A percentile compares a stretch with the other conserved stretches of the same genome.
phyloP scores from a whole-genome alignment of 2,113 vertebrate species.

The Proterorhinus semilunaris region DNA sequence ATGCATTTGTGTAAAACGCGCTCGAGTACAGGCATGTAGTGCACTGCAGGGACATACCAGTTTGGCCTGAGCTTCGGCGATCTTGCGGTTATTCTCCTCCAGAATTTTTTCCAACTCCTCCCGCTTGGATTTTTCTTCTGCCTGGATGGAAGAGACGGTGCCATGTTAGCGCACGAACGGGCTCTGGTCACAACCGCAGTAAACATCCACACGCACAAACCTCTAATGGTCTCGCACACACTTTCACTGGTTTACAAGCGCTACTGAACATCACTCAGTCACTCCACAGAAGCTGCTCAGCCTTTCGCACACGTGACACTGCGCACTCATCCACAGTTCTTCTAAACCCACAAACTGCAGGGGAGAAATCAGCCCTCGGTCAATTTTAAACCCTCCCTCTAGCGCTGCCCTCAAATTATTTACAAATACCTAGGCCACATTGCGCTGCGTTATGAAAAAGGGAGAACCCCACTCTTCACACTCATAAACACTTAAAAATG shows the following conservation, averaged over 20 bases:
- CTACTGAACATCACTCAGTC: background rate
- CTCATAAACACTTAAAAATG: constrained; percentile 61
- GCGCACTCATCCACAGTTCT: constrained; percentile 40
- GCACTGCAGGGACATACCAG: constrained; percentile 80
- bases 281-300: constrained; percentile 45
- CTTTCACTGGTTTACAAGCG: constrained; percentile 5
- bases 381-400: constrained; percentile 33
- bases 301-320: constrained; percentile 44
- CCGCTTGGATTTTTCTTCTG: constrained; percentile 98
- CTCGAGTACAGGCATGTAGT: background rate
- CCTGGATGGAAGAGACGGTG: constrained; percentile 93
- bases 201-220: constrained; percentile 21
- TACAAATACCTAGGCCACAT: constrained; percentile 47
- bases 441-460: constrained; percentile 22
- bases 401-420: constrained; percentile 33
- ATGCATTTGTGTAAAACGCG: background rate
- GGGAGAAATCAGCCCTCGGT: constrained; percentile 19
- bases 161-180: constrained; percentile 84
- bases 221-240: constrained; percentile 28
- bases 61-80: constrained; percentile 98
- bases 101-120: constrained; percentile 99
- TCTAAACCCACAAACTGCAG: constrained; percentile 33
- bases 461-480: constrained; percentile 59
- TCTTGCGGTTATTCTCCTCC: constrained; percentile 99
- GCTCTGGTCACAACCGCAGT: constrained; percentile 30